Base-by-base conservation (phyloP, 30 jellyfish, hydroid and myxozoan genomes). In the Aurelia sp. region DNA sequence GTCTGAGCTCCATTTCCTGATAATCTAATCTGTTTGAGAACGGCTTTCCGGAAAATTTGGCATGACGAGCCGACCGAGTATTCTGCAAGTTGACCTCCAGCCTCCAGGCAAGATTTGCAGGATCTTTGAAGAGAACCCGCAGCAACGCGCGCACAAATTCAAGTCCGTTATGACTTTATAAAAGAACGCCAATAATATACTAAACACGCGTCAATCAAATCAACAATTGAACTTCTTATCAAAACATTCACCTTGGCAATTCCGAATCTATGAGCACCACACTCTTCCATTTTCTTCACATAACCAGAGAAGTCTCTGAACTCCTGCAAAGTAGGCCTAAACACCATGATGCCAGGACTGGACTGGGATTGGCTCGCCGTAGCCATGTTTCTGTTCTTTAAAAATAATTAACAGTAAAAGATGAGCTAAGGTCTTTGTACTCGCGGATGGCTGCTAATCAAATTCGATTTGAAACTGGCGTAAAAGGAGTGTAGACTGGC, bases 201-300 rank as follows among this genome's bases (percentile, higher is more conserved):
- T 9, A 44, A 44, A 8, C 15, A 7, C 15, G 1, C 7, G 55
- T 44, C 9, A 44, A 5, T 8, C 15, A 44, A 44, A 44, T 44
- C 13, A 44, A 44, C 55, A 44, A 44, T 44, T 3, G 55, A 44
- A 6, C 55, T 44, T 44, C 16, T 8, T 8, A 8, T 44, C 15
- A 44, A 44, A 19, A 24, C 33, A 10, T 38, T 83, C 57, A 90
- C 99, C 98, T 94, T 94, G 10, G 98, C 99, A 4, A 94, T 69
- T 4, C 97, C 97, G 53, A 96, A 97, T 62, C 79, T 85, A 41
- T 94, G 99, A 3, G 97, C 99, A 21, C 99, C 97, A 66, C 90
- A 51, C 16, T 96, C 91, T 70, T 94, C 99, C 97, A 94, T 94
- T 41, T 94, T 82, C 51, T 74, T 85, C 13, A 94, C 85, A 76